Evolutionary conservation across 2,113 vertebrate species (phyloP).

Genomic region (Parotia lawesii): DNA sequence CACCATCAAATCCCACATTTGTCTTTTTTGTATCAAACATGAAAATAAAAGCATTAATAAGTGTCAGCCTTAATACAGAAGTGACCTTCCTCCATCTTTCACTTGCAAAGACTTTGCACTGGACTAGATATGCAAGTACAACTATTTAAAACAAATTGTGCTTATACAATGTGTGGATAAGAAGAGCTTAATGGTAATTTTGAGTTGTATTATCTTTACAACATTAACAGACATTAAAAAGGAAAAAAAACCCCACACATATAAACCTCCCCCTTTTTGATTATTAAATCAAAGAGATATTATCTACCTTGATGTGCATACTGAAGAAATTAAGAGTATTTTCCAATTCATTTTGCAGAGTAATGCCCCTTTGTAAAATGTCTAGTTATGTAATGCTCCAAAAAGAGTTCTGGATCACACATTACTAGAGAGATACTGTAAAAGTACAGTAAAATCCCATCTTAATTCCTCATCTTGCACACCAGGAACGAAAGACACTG

Average conservation of each 20-base stretch:
- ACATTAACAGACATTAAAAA: not conserved
- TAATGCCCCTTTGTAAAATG: not conserved
- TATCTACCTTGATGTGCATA: not conserved
- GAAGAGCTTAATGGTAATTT: not conserved
- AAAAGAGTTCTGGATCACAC: not conserved
- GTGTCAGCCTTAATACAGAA: not conserved
- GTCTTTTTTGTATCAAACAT: not conserved
- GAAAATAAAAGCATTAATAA: not conserved
- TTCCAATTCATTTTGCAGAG: not conserved
- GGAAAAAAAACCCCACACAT: accelerated
- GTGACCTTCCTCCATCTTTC: not conserved
- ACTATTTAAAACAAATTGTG: not conserved
- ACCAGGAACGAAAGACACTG: not conserved
- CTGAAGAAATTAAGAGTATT: not conserved
- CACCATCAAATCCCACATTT: not conserved
- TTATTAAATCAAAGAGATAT: not conserved
- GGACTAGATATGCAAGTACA: not conserved
- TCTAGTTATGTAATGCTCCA: not conserved
- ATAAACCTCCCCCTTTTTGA: not conserved
- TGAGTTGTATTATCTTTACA: not conserved
- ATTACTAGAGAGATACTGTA: not conserved
- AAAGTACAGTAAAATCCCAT: not conserved
- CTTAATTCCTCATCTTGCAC: not conserved
- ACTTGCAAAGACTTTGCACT: not conserved
- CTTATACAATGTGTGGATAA: not conserved